These are phyloP conservation scores for Myotis lucifugus DNA, from an alignment of 2,113 vertebrate genomes.

Conservation along the genomic window DNA sequence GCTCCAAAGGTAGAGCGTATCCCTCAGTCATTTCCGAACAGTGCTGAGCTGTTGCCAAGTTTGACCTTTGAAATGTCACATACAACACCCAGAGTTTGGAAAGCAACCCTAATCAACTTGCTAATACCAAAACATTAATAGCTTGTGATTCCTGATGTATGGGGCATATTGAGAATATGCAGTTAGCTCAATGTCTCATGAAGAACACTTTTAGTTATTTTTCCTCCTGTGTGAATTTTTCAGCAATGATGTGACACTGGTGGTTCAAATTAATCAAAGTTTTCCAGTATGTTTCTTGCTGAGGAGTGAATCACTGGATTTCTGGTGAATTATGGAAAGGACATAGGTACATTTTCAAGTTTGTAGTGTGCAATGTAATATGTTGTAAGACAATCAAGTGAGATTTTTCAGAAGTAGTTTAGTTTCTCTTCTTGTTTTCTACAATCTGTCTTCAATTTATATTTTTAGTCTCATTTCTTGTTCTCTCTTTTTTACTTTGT, in stretches of 20 bases:
- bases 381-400: neutral
- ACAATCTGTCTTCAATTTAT: neutral
- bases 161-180: neutral
- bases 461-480: neutral
- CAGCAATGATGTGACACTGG: slow-evolving; percentile 20
- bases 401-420: neutral
- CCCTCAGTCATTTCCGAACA: slow-evolving; percentile 15
- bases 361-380: neutral
- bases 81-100: neutral
- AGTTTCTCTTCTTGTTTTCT: neutral
- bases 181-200: neutral
- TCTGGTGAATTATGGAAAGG: neutral
- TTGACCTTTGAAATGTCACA: slow-evolving; percentile 60
- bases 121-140: slow-evolving; percentile 23
- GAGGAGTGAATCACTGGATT: slow-evolving; percentile 33
- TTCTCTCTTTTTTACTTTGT: neutral
- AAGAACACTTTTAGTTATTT: slow-evolving; percentile 21
- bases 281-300: slow-evolving; percentile 27
- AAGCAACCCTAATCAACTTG: slow-evolving; percentile 28
- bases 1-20: slow-evolving; percentile 40
- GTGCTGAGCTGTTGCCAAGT: neutral
- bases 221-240: slow-evolving; percentile 49
- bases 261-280: slow-evolving; percentile 26
- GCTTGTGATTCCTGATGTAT: neutral
- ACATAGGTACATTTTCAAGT: slow-evolving; percentile 20